Conservation (phyloP, 1,140 invertebrate genomes). For the Dendroctonus ponderosae region DNA sequence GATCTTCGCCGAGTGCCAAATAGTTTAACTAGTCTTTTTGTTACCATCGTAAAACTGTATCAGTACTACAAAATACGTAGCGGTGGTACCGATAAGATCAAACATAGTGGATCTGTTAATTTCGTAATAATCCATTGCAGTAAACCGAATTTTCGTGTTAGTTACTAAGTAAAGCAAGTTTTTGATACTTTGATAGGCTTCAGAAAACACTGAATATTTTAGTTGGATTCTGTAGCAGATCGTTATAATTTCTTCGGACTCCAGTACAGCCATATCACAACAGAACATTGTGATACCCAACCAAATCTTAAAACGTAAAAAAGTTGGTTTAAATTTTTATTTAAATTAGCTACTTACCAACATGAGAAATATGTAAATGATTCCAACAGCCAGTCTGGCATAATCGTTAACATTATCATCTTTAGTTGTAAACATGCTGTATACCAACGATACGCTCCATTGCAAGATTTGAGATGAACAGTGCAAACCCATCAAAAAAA, state of each 20-base stretch:
- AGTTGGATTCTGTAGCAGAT: constrained; percentile 27
- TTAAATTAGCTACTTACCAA: constrained; percentile 15
- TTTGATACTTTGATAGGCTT: constrained; percentile 19
- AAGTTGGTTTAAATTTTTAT: neutral
- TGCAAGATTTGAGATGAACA: constrained; percentile 29
- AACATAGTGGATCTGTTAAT: constrained; percentile 32
- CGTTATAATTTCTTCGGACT: constrained; percentile 26
- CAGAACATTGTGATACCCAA: constrained; percentile 29
- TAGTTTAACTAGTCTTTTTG: constrained; percentile 1
- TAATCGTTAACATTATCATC: constrained; percentile 15
- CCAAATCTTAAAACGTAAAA: constrained; percentile 20
- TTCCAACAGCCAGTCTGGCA: constrained; percentile 7
- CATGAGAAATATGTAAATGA: constrained; percentile 26
- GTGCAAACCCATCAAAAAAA: constrained; percentile 31
- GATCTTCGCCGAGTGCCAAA: neutral
- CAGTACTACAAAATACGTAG: constrained; percentile 31
- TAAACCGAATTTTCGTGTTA: constrained; percentile 24
- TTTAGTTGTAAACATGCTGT: constrained; percentile 13
- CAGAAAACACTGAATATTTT: constrained; percentile 21
- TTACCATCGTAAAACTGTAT: constrained; percentile 33
- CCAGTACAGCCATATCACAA: constrained; percentile 25
- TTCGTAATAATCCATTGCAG: constrained; percentile 31
- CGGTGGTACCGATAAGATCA: constrained; percentile 29
- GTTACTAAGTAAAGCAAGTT: constrained; percentile 19
- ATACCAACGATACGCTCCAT: constrained; percentile 22